Base-by-base conservation (phyloP, 1,140 invertebrate genomes). In the Bradynema listronoti region DNA sequence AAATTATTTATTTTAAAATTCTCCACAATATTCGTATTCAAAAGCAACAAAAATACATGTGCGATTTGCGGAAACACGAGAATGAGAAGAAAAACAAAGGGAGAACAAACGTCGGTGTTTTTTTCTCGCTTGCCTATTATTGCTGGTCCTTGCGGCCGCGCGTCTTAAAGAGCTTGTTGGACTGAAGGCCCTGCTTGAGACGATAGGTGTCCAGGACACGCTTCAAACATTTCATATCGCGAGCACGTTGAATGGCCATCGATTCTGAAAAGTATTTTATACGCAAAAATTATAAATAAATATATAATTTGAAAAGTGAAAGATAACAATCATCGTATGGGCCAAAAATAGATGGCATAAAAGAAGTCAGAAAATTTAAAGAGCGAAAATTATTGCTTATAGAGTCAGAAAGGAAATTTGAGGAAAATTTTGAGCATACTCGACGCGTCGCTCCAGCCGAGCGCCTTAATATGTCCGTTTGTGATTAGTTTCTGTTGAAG, bases 211-310 rank as follows among this genome's bases (percentile, higher is more conserved):
- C 81, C 63, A 89, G 86, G n/a, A 89, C 79, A 64, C 85, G 83
- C 68, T 88, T 86, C 85, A 92, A 86, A 63, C 86, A 87, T 58
- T 86, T 85, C 24, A 92, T 84, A 79, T 94, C 90, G 56, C 86
- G 84, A 0, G 85, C 87, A 82, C 87, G 88, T 79, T 88, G 86
- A 50, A 72, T 46, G 49, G 61, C 61, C 34, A 47, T 51, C 14
- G 57, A n/a, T 52, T 58, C 58, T 59, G 39, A 1, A 59, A 63
- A n/a, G 16, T n/a, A n/a, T n/a, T n/a, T n/a, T n/a, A n/a, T n/a
- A n/a, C n/a, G n/a, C 22, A 47, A 29, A 19, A 47, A 39, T 39
- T 19, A 11, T 29, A 29, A 47, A 19, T 19, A 5, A 50, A 27
- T 50, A 29, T 19, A 50, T 4, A 19, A 27, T 5, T 4, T 4